Conservation (phyloP, 2,113 vertebrate species). For the Mustelus asterias region DNA sequence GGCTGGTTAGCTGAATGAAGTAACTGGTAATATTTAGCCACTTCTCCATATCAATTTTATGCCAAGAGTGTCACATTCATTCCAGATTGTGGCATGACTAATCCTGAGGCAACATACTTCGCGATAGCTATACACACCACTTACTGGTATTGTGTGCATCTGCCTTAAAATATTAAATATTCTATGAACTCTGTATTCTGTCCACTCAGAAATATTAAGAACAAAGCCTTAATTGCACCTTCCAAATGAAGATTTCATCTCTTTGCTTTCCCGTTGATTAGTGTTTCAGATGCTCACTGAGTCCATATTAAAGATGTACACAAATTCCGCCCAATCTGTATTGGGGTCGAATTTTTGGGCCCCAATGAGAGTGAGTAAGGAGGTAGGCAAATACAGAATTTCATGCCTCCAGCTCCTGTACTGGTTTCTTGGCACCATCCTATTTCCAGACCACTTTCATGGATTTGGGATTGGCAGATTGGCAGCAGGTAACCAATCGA, state of each 20-base stretch:
- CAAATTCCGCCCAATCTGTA: neutral
- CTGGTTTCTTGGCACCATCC: no score
- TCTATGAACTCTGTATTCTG: neutral
- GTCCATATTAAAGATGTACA: neutral
- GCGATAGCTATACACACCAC: neutral
- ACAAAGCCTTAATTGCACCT: neutral
- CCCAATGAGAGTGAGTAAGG: no score
- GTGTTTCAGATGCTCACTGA: neutral
- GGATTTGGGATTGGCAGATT: no score
- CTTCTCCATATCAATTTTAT: neutral
- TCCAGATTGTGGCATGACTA: neutral
- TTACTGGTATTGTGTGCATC: neutral
- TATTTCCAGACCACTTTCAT: no score
- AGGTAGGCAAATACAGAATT: no score
- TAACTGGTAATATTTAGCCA: neutral
- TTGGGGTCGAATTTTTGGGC: no score
- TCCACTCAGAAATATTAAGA: neutral
- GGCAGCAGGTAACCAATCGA: no score
- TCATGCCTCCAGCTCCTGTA: no score
- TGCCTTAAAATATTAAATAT: neutral
- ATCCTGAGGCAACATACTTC: neutral
- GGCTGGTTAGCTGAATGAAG: neutral
- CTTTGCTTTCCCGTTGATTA: neutral
- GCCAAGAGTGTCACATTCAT: neutral
- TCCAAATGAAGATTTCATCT: neutral